Percentiles rank a stretch among this genome's conserved stretches.
These are phyloP conservation scores for Tinea pellionella DNA, from an alignment of 2,888 invertebrate species.

Conservation along the genomic window DNA sequence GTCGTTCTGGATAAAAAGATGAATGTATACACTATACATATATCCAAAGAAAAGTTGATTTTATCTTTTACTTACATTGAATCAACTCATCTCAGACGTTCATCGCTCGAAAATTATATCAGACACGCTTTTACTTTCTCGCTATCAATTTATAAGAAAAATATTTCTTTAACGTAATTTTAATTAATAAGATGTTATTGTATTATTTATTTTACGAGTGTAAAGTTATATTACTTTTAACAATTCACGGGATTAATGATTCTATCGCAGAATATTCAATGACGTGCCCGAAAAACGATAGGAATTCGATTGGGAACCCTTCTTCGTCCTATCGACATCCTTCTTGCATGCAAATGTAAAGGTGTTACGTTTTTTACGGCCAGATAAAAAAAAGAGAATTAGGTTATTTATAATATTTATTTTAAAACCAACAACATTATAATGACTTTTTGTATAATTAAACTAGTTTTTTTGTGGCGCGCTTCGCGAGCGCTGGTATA, in stretches of 20 bases:
- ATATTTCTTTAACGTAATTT: neutral
- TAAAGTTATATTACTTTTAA: neutral
- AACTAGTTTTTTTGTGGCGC: too few relatives aligned
- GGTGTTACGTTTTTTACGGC: neutral
- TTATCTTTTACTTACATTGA: neutral
- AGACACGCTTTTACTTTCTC: neutral
- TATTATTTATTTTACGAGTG: too few relatives aligned
- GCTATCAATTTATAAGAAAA: neutral
- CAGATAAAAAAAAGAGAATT: neutral
- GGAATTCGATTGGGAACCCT: conserved; percentile 61
- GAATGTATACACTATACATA: neutral
- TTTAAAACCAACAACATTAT: too few relatives aligned
- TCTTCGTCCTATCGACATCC: conserved; percentile 34
- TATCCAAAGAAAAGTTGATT: neutral
- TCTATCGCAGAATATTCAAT: conserved; percentile 12
- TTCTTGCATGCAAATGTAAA: conserved; percentile 57
- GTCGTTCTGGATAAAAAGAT: too few relatives aligned
- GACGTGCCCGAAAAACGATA: conserved; percentile 39
- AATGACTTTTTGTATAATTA: too few relatives aligned
- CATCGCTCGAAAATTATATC: conserved; percentile 14
- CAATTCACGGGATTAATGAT: too few relatives aligned
- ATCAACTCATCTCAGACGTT: conserved; percentile 18
- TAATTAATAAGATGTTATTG: neutral
- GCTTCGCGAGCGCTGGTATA: too few relatives aligned
- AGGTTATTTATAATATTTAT: too few relatives aligned